These are phyloP conservation scores for Amblyopsis rosae DNA, from an alignment of 2,113 vertebrate genomes.

Conservation along the genomic window DNA sequence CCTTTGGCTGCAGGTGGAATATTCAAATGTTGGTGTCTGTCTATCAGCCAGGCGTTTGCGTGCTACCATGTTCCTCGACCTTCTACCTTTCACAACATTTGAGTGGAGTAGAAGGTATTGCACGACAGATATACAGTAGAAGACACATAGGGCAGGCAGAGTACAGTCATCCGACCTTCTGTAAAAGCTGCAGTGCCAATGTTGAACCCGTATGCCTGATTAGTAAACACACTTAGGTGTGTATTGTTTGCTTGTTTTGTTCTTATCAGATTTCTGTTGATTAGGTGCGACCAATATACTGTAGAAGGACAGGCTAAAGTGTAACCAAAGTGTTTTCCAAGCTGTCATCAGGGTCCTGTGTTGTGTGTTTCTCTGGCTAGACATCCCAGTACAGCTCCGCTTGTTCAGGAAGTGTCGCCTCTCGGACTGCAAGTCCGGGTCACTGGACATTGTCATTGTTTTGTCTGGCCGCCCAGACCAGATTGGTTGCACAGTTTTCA, in stretches of 20 bases:
- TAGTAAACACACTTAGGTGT: neutral
- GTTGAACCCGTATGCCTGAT: neutral
- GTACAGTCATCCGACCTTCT: neutral
- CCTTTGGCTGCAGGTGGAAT: neutral
- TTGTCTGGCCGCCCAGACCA: constrained; percentile 21
- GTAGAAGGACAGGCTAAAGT: too few species aligned
- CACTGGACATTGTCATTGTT: constrained; percentile 18
- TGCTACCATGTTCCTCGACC: neutral
- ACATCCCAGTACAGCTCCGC: constrained; percentile 33
- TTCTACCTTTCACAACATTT: neutral
- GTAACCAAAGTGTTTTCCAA: too few species aligned
- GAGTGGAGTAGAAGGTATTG: neutral
- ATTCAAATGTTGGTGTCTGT: neutral
- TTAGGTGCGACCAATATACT: too few species aligned
- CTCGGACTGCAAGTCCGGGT: constrained; percentile 18
- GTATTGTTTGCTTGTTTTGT: constrained; percentile 18
- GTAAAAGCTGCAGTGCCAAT: neutral
- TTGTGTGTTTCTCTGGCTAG: constrained; percentile 37
- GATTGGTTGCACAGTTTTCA: constrained; percentile 23
- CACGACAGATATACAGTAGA: too few species aligned
- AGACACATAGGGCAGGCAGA: too few species aligned
- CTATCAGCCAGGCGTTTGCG: neutral
- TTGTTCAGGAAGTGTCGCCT: constrained; percentile 36
- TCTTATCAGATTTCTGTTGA: too few species aligned
- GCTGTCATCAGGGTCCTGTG: constrained; percentile 9